Evolutionary conservation across 1,140 invertebrate genomes (phyloP), one percentile per base, ranked within the genome.

Genomic region (Atta cephalotes): DNA sequence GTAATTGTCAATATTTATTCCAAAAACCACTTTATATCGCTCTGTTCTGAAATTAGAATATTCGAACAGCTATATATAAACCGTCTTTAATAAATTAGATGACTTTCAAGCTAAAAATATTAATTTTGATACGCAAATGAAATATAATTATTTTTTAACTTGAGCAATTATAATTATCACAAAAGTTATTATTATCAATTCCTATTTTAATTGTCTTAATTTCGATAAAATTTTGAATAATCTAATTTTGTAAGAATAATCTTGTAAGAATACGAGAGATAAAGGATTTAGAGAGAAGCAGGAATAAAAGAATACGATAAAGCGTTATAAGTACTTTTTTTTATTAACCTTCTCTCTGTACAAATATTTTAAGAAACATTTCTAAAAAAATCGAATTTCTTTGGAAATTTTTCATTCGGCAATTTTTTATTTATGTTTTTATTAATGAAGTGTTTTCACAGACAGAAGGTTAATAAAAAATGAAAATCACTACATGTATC

Each of bases 31-130:
- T 56, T 10, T 28, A 58, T 18, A 35, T 21, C 12, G 18, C n/a
- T 45, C 21, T 25, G 58, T 60, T 39, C 65, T 66, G 25, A 28
- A 16, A 63, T 72, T 28, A 51, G 21, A 72, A 58, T n/a, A 3
- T 35, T 58, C 6, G 14, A 6, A 21, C 39, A 16, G 16, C 31
- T 2, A 56, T 7, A 53, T 51, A 16, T 51, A 16, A 18, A 28
- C 7, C 0, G 7, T 76, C 7, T 76, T 21, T 58, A 35, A 16
- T 35, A 35, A 14, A 60, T 1, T 60, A 51, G 49, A 72, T 74
- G 2, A 35, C 10, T 74, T 74, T 53, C 18, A 74, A 74, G 3
- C 14, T 60, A 39, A 60, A 76, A 60, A 35, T 35, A 76, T 9
- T 16, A 58, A 58, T 16, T 25, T 16, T 45, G 3, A 62, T 14